phyloP scores from a whole-genome alignment of 1,140 invertebrate species.

The Drosophila guanche region DNA sequence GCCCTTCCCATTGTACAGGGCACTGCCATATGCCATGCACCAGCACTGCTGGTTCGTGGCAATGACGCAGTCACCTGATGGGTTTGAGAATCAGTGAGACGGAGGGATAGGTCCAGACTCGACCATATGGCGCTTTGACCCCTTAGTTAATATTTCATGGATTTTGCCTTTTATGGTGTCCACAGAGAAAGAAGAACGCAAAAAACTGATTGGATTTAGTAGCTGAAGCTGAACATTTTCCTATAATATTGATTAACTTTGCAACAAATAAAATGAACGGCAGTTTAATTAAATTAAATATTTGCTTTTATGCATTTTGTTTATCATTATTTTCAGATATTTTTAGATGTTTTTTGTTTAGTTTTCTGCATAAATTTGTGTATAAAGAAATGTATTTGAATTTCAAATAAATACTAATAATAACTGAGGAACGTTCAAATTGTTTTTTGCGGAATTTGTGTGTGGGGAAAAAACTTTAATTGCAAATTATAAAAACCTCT shows the following conservation, averaged over 20 bases:
- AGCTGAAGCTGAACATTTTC: neutral
- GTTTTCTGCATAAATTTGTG: too few relatives aligned
- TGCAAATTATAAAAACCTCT: neutral
- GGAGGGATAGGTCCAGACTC: conserved; percentile 24
- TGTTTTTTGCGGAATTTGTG: too few relatives aligned
- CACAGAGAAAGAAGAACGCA: neutral
- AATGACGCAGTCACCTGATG: conserved; percentile 39
- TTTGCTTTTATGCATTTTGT: neutral
- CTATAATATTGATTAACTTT: conserved; percentile 1
- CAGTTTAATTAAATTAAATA: conserved; percentile 28
- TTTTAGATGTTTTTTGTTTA: too few relatives aligned
- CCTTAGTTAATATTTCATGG: conserved; percentile 51
- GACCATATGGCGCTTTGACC: conserved; percentile 45
- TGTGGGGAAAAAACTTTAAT: too few relatives aligned
- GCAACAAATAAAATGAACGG: conserved; percentile 3
- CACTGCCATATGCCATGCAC: conserved; percentile 36
- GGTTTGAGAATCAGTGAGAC: neutral
- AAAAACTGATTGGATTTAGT: conserved; percentile 36
- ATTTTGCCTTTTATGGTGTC: conserved; percentile 18
- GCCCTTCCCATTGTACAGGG: conserved; percentile 25
- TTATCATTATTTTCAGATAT: too few relatives aligned
- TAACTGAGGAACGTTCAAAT: too few relatives aligned
- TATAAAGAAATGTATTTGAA: too few relatives aligned
- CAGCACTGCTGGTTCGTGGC: conserved; percentile 4
- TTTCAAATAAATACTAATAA: too few relatives aligned